Evolutionary conservation across 2,888 invertebrate genomes (phyloP).

Genomic region (Deilephila porcellus): DNA sequence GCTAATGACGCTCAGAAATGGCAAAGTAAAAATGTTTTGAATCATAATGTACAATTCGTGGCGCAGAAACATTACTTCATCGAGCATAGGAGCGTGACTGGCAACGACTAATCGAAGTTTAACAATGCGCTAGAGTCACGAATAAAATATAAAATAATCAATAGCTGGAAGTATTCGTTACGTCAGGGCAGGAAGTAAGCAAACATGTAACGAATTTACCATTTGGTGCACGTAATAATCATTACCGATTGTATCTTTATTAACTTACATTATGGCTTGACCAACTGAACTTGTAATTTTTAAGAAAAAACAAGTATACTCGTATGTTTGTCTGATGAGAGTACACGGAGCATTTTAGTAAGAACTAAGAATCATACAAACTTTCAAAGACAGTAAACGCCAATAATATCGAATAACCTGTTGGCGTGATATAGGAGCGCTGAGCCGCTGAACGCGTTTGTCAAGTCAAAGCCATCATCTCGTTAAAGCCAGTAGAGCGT

Average conservation of each 20-base stretch:
- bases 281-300: not conserved
- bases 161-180: conserved; percentile 43
- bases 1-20: conserved; percentile 43
- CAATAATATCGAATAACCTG: conserved; percentile 57
- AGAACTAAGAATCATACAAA: conserved; percentile 3
- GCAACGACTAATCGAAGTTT: conserved; percentile 53
- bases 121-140: conserved; percentile 20
- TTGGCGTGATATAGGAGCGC: conserved; percentile 50
- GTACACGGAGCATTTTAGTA: not conserved
- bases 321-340: not conserved
- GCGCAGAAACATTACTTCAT: conserved; percentile 34
- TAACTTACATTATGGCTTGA: not conserved
- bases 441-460: conserved; percentile 44
- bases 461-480: conserved; percentile 69
- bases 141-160: conserved; percentile 47
- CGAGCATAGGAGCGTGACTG: conserved; percentile 52
- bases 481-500: conserved; percentile 74
- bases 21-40: conserved; percentile 60
- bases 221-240: conserved; percentile 25
- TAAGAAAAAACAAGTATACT: not conserved
- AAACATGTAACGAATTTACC: conserved; percentile 42
- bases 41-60: conserved; percentile 45
- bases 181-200: conserved; percentile 32
- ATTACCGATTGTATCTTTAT: not conserved
- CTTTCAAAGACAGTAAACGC: not conserved